phyloP scores from a whole-genome alignment of 2,888 invertebrate genomes.

The Xanthorhoe spadicearia region DNA sequence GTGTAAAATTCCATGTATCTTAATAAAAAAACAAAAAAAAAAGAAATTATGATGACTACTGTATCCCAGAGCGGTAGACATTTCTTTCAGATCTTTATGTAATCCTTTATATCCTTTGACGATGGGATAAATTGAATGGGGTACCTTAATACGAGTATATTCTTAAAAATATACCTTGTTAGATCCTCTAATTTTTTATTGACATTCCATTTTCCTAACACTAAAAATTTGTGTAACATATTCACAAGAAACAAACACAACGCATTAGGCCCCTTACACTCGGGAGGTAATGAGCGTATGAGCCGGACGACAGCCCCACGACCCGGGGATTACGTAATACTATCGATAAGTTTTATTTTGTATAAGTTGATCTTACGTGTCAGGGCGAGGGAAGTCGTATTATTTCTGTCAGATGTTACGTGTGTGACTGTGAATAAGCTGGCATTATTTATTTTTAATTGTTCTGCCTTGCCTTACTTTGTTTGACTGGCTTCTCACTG shows the following conservation, averaged over 20 bases:
- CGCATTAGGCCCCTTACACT: constrained; percentile 57
- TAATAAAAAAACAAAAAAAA: too few relatives aligned
- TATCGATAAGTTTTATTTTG: constrained; percentile 67
- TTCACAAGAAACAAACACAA: constrained; percentile 23
- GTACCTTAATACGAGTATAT: too few relatives aligned
- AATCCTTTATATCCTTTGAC: too few relatives aligned
- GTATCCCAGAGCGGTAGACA: too few relatives aligned
- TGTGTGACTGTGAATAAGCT: background rate
- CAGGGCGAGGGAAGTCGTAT: constrained; percentile 33
- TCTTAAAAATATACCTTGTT: too few relatives aligned
- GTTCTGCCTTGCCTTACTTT: too few relatives aligned
- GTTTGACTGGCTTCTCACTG: too few relatives aligned
- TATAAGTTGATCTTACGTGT: constrained; percentile 51
- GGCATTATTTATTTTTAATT: background rate
- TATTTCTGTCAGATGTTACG: constrained; percentile 29
- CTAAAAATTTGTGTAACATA: background rate
- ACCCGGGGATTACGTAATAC: constrained; percentile 62
- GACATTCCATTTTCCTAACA: background rate
- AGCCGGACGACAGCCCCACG: constrained; percentile 46
- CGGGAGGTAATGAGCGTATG: constrained; percentile 60
- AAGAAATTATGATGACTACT: too few relatives aligned
- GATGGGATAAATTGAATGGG: too few relatives aligned
- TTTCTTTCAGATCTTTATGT: too few relatives aligned
- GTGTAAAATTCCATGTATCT: too few relatives aligned
- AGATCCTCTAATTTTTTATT: background rate